Conservation (phyloP, 2,113 vertebrate species). For the Sinocyclocheilus rhinocerous region DNA sequence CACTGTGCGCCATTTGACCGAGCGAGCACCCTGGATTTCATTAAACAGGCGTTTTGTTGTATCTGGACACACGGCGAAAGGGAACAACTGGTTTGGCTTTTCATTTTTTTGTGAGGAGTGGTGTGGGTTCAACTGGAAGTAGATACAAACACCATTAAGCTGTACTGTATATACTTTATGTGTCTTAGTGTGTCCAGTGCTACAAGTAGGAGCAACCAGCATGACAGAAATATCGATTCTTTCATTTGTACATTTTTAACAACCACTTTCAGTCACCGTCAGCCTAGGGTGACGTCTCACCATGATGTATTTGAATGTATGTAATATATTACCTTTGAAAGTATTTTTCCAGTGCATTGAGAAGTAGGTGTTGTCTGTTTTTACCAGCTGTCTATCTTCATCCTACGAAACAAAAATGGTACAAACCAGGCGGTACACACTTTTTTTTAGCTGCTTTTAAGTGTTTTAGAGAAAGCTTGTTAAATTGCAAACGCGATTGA, state of each 20-base stretch:
- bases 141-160: slow-evolving; percentile 55
- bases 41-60: slow-evolving; percentile 79
- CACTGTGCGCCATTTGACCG: slow-evolving; percentile 75
- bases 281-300: slow-evolving; percentile 21
- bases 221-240: slow-evolving; percentile 75
- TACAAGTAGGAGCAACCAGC: slow-evolving; percentile 52
- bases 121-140: slow-evolving; percentile 55
- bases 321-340: slow-evolving; percentile 68
- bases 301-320: slow-evolving; percentile 61
- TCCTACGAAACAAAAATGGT: slow-evolving; percentile 28
- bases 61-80: slow-evolving; percentile 60
- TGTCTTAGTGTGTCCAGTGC: slow-evolving; percentile 59
- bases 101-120: slow-evolving; percentile 48
- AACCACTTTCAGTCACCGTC: slow-evolving; percentile 41
- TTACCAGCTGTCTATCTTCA: slow-evolving; percentile 43
- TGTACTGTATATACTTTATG: slow-evolving; percentile 46
- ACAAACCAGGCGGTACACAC: slow-evolving; percentile 26
- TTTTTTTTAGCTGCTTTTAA: not conserved
- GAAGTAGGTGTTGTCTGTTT: slow-evolving; percentile 58
- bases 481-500: no score
- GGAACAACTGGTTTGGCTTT: slow-evolving; percentile 67
- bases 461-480: not conserved
- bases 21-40: slow-evolving; percentile 76
- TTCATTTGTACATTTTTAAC: slow-evolving; percentile 65
- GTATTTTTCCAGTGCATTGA: slow-evolving; percentile 58